Evolutionary conservation across 2,888 invertebrate species (phyloP), one percentile per base, ranked within the genome.

Genomic region (Scelioninae gen. 2): DNA sequence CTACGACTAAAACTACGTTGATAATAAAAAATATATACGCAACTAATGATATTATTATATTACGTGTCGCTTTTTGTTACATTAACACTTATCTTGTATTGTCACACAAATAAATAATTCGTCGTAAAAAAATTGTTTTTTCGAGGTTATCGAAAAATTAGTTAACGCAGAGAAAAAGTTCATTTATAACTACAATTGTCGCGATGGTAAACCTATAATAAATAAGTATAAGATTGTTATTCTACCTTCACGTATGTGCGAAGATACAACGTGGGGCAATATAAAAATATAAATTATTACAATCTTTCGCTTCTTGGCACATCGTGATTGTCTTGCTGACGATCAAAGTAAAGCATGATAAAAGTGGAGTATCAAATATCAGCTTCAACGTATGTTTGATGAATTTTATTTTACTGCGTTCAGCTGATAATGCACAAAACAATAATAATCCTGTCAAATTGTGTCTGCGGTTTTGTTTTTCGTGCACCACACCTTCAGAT

Each of bases 251-350:
- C 69, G 61, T 37, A 60, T 64, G 69, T 65, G 61, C 60, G 45
- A 69, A 64, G 69, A 60, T 65, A 65, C 64, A 69, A 39, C 65
- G 55, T 39, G 41, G 50, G 70, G 57, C 52, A 52, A 76, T 74
- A 70, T 63, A 76, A 74, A 75, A 76, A 70, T 67, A 72, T 72
- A 72, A 67, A 72, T 67, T 67, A 67, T 65, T 65, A 75, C 37
- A 69, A 65, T 71, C 64, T 67, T 60, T 58, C 61, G 70, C 71
- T 73, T 76, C 71, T 78, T 79, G 79, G 79, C 79, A 79, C 78
- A 76, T 78, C 64, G 70, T 75, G 76, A 78, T 79, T 78, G 78
- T 78, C 74, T 68, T 61, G 63, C 50, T 75, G 69, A 68, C 75
- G 60, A 75, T 73, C 61, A 58, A 71, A 70, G 60, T 63, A 45